Evolutionary conservation across 2,888 invertebrate genomes (phyloP).

Genomic region (Ernsta delagoae): DNA sequence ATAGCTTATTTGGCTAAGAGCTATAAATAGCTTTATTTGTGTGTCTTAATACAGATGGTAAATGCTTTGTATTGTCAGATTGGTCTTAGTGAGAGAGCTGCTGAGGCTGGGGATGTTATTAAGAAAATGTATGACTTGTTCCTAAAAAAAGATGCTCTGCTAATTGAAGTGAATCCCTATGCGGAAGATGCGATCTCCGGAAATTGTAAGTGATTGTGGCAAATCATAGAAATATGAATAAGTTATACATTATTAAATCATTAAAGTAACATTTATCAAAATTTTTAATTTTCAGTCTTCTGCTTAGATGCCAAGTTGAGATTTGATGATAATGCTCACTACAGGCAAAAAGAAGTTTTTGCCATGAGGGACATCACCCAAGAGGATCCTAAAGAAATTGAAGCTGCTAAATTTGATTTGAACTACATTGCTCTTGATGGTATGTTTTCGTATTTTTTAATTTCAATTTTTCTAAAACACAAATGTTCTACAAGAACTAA

Average conservation of each 20-base stretch:
- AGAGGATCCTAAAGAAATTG: constrained; percentile 96
- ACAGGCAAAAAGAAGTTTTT: constrained; percentile 95
- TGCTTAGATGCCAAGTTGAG: constrained; percentile 98
- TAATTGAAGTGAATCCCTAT: constrained; percentile 97
- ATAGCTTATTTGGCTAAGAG: no score
- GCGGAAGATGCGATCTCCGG: constrained; percentile 93
- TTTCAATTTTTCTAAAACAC: background rate
- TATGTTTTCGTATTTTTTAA: constrained; percentile 48
- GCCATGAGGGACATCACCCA: constrained; percentile 93
- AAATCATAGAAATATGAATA: background rate
- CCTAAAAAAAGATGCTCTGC: constrained; percentile 93
- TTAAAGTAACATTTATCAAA: no score
- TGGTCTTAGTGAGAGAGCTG: constrained; percentile 88
- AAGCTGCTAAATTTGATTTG: constrained; percentile 94
- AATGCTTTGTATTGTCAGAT: constrained; percentile 70
- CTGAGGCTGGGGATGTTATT: constrained; percentile 90
- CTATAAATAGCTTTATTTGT: no score
- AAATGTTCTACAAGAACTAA: no score
- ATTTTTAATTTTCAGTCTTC: constrained; percentile 86
- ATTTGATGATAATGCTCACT: constrained; percentile 97
- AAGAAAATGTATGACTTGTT: constrained; percentile 94
- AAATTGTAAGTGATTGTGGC: constrained; percentile 82
- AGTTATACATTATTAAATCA: no score
- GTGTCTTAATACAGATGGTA: no score
- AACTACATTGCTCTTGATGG: constrained; percentile 98